phyloP scores from a whole-genome alignment of 1,140 invertebrate species.

The Nebria ingens region DNA sequence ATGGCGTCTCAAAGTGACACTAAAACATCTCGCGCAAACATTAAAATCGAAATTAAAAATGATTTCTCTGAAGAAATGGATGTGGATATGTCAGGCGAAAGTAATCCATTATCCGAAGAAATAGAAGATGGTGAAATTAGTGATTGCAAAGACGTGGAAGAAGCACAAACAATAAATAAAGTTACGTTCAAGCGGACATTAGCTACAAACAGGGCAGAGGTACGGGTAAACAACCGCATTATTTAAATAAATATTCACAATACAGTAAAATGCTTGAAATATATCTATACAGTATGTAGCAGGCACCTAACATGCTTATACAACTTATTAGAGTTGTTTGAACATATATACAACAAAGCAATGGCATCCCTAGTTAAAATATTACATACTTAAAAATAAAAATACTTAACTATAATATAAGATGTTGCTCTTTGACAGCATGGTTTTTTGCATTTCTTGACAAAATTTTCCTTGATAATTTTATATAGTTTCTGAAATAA shows the following conservation, averaged over 20 bases:
- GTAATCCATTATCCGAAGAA: slow-evolving; percentile 20
- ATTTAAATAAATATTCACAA: too few relatives aligned
- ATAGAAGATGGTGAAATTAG: slow-evolving; percentile 46
- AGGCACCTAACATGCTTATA: too few relatives aligned
- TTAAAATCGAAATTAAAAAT: slow-evolving; percentile 33
- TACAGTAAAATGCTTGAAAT: too few relatives aligned
- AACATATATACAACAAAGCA: too few relatives aligned
- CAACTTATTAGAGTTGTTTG: too few relatives aligned
- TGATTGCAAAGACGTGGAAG: slow-evolving; percentile 34
- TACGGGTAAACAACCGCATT: background rate
- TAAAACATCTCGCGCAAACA: slow-evolving; percentile 17
- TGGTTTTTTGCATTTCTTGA: slow-evolving; percentile 4
- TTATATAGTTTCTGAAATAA: too few relatives aligned
- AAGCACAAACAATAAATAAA: slow-evolving; percentile 16
- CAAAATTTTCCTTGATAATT: slow-evolving; percentile 12
- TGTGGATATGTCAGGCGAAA: slow-evolving; percentile 24
- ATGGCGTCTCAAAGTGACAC: background rate
- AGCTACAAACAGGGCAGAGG: background rate
- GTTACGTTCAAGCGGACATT: background rate
- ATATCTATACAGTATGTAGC: too few relatives aligned
- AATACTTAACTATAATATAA: too few relatives aligned
- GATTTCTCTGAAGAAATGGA: slow-evolving; percentile 25
- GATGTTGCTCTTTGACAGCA: too few relatives aligned
- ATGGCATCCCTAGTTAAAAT: too few relatives aligned
- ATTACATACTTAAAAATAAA: too few relatives aligned